phyloP scores from a whole-genome alignment of 2,888 invertebrate genomes.

The Clusia tigrina region DNA sequence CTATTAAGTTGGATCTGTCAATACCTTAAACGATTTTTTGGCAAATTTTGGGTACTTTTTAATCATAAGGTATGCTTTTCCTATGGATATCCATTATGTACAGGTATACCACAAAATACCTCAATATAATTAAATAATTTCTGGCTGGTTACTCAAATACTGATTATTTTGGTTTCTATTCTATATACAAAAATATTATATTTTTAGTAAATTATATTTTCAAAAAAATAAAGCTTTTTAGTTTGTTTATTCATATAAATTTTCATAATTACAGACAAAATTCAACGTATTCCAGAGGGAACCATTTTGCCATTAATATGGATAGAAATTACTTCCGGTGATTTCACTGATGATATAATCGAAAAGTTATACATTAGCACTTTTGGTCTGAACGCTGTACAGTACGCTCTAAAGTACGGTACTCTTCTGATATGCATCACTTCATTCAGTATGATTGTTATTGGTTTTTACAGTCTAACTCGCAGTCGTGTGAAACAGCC shows the following conservation, averaged over 20 bases:
- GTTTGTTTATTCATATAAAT: background rate
- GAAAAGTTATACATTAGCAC: slow-evolving; percentile 72
- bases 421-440: slow-evolving; percentile 58
- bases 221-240: too few species aligned
- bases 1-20: too few species aligned
- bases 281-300: slow-evolving; percentile 65
- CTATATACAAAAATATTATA: too few species aligned
- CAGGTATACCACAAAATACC: too few species aligned
- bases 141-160: too few species aligned
- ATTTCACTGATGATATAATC: slow-evolving; percentile 70
- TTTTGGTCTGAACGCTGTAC: slow-evolving; percentile 71
- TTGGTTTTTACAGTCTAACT: slow-evolving; percentile 55
- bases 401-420: slow-evolving; percentile 70
- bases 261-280: slow-evolving; percentile 42
- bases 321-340: slow-evolving; percentile 72
- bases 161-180: too few species aligned
- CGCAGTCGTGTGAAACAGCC: slow-evolving; percentile 47
- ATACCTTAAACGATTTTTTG: too few species aligned
- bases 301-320: slow-evolving; percentile 79
- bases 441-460: slow-evolving; percentile 57
- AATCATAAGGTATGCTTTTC: too few species aligned
- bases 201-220: too few species aligned
- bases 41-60: too few species aligned
- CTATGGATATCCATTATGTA: too few species aligned
- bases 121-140: too few species aligned